phyloP scores from a whole-genome alignment of 2,113 vertebrate species.

The Alectura lathami region DNA sequence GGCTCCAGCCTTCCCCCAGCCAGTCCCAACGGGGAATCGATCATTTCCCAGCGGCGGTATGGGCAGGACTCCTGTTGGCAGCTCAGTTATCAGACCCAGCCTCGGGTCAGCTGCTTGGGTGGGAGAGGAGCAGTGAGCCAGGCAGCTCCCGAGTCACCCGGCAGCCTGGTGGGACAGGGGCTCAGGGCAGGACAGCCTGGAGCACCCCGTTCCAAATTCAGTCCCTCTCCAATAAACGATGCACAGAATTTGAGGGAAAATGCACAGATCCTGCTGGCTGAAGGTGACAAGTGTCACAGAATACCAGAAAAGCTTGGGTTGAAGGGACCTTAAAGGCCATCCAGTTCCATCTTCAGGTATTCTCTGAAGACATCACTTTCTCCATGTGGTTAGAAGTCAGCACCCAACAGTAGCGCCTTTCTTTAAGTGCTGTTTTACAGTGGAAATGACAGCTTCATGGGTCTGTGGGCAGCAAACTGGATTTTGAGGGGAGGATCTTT shows the following conservation, averaged over 20 bases:
- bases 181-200: background rate
- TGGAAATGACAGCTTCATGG: background rate
- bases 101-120: background rate
- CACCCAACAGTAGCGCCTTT: background rate
- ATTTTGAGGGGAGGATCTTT: background rate
- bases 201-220: background rate
- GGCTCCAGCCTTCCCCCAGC: background rate
- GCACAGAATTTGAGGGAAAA: background rate
- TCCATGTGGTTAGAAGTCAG: background rate
- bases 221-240: background rate
- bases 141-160: background rate
- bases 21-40: background rate
- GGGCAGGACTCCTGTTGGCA: background rate
- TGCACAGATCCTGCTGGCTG: background rate
- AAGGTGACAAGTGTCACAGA: too few relatives aligned
- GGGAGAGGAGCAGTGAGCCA: background rate
- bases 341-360: too few relatives aligned
- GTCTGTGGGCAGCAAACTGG: background rate
- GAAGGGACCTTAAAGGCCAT: too few relatives aligned
- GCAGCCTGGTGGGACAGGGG: background rate
- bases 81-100: background rate
- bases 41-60: background rate
- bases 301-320: too few relatives aligned
- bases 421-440: background rate
- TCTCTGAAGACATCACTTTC: background rate